Evolutionary conservation across 2,113 vertebrate species (phyloP).

Genomic region (Empidonax alnorum): DNA sequence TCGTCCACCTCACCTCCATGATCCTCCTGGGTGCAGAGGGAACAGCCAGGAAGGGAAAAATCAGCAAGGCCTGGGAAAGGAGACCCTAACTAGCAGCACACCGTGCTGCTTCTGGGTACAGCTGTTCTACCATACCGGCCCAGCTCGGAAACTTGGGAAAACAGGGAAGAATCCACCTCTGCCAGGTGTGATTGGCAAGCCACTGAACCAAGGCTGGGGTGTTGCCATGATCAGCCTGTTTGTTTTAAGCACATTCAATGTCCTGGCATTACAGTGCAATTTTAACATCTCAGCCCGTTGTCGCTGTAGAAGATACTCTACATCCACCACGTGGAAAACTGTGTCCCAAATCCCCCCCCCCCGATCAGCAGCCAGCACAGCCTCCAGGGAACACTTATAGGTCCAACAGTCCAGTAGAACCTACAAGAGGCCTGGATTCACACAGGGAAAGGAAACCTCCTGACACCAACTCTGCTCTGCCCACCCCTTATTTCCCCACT

Average conservation of each 20-base stretch:
- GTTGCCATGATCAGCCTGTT: not conserved
- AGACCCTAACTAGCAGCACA: not conserved
- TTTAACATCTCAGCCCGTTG: not conserved
- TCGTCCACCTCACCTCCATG: conserved; percentile 67
- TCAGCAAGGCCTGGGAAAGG: not conserved
- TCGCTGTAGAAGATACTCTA: not conserved
- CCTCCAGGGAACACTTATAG: not conserved
- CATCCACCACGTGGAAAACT: not conserved
- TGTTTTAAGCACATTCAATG: not conserved
- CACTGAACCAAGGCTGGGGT: not conserved
- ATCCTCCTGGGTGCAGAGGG: conserved; percentile 55
- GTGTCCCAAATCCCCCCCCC: not conserved
- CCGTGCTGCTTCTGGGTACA: accelerated
- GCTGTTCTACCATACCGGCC: not conserved
- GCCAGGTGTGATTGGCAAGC: not conserved
- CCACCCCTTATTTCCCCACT: not conserved
- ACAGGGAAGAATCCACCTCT: not conserved
- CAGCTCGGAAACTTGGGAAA: not conserved
- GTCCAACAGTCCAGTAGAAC: not conserved
- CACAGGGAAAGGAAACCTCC: not conserved
- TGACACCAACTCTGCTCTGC: not conserved
- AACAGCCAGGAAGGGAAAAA: not conserved
- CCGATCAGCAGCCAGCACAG: not conserved
- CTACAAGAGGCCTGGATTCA: not conserved
- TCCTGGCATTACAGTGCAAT: not conserved